Evolutionary conservation across 2,113 vertebrate genomes (phyloP).

Genomic region (Colaptes auratus): DNA sequence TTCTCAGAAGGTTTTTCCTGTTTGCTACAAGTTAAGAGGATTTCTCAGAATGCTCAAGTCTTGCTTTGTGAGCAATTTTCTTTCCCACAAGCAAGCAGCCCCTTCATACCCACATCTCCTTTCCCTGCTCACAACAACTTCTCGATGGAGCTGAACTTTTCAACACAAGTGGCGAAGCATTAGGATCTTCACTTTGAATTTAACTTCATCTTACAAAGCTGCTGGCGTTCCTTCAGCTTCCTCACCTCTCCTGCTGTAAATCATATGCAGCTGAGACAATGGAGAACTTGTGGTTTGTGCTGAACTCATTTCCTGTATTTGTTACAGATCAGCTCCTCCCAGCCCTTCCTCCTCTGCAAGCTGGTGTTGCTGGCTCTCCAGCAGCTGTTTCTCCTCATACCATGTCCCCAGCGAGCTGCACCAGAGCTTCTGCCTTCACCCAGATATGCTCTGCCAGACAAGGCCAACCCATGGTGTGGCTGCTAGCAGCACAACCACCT

Average conservation of each 20-base stretch:
- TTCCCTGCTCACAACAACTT: fast-evolving
- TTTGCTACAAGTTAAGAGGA: background rate
- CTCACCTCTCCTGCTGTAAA: background rate
- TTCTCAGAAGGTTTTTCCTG: background rate
- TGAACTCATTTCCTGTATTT: constrained; percentile 64
- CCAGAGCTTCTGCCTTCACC: background rate
- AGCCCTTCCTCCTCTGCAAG: background rate
- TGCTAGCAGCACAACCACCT: no score
- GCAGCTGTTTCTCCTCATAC: background rate
- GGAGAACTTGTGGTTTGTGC: constrained; percentile 57
- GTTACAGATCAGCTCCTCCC: constrained; percentile 8
- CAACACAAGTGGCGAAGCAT: fast-evolving
- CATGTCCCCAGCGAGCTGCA: background rate
- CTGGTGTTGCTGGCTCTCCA: background rate
- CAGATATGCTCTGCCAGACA: background rate
- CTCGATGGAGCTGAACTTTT: background rate
- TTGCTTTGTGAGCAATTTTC: background rate
- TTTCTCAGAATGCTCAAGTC: background rate
- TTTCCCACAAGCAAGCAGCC: background rate
- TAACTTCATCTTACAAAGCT: background rate
- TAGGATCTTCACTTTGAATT: background rate
- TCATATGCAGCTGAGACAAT: constrained; percentile 23
- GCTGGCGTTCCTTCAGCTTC: background rate
- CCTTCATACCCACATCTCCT: background rate
- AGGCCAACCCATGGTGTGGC: background rate